Base-by-base conservation (phyloP, 2,797 vertebrate species). In the Danio jaintianensis region DNA sequence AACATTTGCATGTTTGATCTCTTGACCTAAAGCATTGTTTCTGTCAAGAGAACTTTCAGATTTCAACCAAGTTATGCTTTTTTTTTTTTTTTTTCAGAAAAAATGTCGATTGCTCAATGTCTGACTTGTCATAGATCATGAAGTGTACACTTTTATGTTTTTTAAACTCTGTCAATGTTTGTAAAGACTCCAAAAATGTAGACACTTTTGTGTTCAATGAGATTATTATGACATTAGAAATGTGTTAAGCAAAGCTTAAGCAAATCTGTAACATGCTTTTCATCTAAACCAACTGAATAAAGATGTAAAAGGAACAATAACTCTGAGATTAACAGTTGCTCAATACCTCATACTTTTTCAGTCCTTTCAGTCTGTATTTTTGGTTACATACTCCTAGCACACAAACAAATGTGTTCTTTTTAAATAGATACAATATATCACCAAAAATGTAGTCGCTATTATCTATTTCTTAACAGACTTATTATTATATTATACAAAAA, bases 51-150 rank as follows among this genome's bases (percentile, higher is more conserved):
- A 0, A 29, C 20, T 50, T 48, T n/a, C 2, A n/a, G 15, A 40
- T n/a, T 4, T 18, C 16, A 38, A 29, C 11, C 1, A 0, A 18
- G 3, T 20, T 63, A 16, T 6, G 5, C n/a, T n/a, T n/a, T n/a
- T n/a, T n/a, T n/a, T n/a, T n/a, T n/a, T n/a, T 1, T 0, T 5
- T 47, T 67, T 29, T 42, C 63, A 45, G 10, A 45, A 1, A 7
- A 13, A 20, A 2, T 11, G 0, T 13, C 59, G 13, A 11, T 29
- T 67, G 12, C 13, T 29, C 18, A 29, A 10, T 16, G 5, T 1
- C 2, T 1, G 0, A 8, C 2, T 22, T 9, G 13, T 29, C 0
- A 29, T 8, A 3, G 22, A 1, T 36, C 13, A 9, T 7, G 0
- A 4, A 4, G 0, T 4, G 7, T 40, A 40, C 8, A n/a, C 15